phyloP scores from a whole-genome alignment of 2,113 vertebrate species.

The Cyrtonyx montezumae region DNA sequence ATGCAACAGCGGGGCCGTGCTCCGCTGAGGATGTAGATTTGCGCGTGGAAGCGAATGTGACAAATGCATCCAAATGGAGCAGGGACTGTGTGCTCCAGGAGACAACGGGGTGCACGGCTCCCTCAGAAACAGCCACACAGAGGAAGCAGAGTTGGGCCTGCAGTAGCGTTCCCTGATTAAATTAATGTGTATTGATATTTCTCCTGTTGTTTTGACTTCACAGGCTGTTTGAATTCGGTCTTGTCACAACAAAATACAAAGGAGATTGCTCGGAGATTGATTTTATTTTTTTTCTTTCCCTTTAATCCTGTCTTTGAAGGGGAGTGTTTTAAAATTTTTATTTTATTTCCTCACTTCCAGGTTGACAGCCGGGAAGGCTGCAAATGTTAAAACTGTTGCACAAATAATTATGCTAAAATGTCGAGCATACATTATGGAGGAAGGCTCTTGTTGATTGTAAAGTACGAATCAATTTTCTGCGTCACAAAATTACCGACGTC shows the following conservation, averaged over 20 bases:
- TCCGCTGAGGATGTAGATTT: not conserved
- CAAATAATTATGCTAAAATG: slow-evolving; percentile 77
- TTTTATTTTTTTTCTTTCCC: slow-evolving; percentile 1
- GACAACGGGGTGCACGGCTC: not conserved
- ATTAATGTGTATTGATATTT: slow-evolving; percentile 81
- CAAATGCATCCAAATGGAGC: slow-evolving; percentile 9
- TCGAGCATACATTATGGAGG: slow-evolving; percentile 66
- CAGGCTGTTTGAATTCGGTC: slow-evolving; percentile 79
- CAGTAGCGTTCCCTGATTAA: slow-evolving; percentile 72
- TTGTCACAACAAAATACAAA: slow-evolving; percentile 84
- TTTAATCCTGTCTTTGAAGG: slow-evolving; percentile 61
- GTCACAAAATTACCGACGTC: slow-evolving; percentile 58
- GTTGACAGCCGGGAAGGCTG: slow-evolving; percentile 66
- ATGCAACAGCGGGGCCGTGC: not conserved
- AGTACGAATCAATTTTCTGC: slow-evolving; percentile 66
- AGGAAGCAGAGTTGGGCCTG: not conserved
- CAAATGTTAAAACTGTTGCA: slow-evolving; percentile 54
- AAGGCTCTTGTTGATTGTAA: slow-evolving; percentile 69
- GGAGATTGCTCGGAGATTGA: slow-evolving; percentile 71
- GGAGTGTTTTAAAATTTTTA: slow-evolving; percentile 56
- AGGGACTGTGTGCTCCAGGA: not conserved
- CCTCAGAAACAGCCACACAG: not conserved
- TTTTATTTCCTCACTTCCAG: slow-evolving; percentile 6
- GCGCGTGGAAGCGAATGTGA: not conserved
- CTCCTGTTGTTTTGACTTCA: slow-evolving; percentile 80